Percentiles rank a stretch among this genome's conserved stretches.
phyloP scores from a whole-genome alignment of 1,140 invertebrate genomes.

The Euura saliciscinereae region DNA sequence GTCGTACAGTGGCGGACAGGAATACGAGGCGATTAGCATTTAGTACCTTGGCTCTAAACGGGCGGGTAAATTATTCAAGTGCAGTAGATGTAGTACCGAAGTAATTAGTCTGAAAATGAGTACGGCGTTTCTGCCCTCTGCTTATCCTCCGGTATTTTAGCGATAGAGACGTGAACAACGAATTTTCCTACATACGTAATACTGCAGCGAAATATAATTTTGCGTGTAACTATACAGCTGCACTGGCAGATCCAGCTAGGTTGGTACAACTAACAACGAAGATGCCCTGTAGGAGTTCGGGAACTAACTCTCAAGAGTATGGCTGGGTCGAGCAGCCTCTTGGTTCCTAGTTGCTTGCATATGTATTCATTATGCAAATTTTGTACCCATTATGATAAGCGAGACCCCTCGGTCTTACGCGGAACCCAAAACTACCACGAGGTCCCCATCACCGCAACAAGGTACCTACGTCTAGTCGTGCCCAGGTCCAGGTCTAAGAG shows the following conservation, averaged over 20 bases:
- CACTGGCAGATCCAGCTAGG: not conserved
- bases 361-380: constrained; percentile 60
- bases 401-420: constrained; percentile 35
- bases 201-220: not conserved
- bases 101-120: no score
- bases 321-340: constrained; percentile 37
- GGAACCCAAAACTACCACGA: constrained; percentile 19
- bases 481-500: constrained; percentile 39
- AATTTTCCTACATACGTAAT: not conserved
- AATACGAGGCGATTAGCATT: no score
- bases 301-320: constrained; percentile 28
- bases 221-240: not conserved
- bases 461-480: constrained; percentile 16
- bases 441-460: constrained; percentile 50
- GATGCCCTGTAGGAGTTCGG: constrained; percentile 29
- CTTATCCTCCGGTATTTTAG: not conserved
- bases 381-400: constrained; percentile 57
- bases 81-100: no score
- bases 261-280: constrained; percentile 56
- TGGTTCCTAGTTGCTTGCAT: constrained; percentile 46
- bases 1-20: no score
- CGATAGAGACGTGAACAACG: not conserved
- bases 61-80: no score
- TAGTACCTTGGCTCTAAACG: no score
- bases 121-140: not conserved